Evolutionary conservation across 2,797 vertebrate species (phyloP), one percentile per base, ranked within the genome.

Genomic region (Sebastes matsubarae): DNA sequence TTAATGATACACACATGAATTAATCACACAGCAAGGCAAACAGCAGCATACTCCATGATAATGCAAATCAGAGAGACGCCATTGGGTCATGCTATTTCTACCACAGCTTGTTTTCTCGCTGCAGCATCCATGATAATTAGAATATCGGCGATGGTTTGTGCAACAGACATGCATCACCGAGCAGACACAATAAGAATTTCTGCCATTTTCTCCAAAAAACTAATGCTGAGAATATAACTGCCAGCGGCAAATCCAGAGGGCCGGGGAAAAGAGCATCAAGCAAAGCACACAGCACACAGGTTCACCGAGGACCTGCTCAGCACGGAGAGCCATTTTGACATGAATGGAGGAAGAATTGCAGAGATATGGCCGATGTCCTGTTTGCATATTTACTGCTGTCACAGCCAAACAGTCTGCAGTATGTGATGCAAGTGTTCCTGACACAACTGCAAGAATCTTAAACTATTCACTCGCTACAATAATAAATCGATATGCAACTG

Each of bases 1-100:
- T 95, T 94, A 94, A 94, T 94, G 93, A 94, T 93, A 91, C 91
- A 94, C 89, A 90, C 94, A 93, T 94, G 93, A 94, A 95, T 95
- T 94, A 94, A 94, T 94, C 94, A 94, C 93, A 65, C 91, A 88
- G 92, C 89, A 77, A 82, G 89, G 82, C 86, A 93, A 93, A 93
- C 92, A 92, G 90, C 92, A 80, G 90, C 91, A 86, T 71, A 79
- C 87, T 92, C 88, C 70, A 80, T 90, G 90, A 92, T 94, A 90
- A 94, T 93, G 88, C 86, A 91, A 92, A 94, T 87, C 38, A 90
- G 79, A 74, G 71, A 78, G 84, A 88, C 50, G 75, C 86, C 92
- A 89, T 87, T 80, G 85, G 92, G 87, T 92, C 87, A 81, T 85
- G 86, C 77, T 90, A 85, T 82, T 88, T 90, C 89, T 83, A 74